Evolutionary conservation across 1,140 invertebrate genomes (phyloP).

Genomic region (Solenopsis invicta): DNA sequence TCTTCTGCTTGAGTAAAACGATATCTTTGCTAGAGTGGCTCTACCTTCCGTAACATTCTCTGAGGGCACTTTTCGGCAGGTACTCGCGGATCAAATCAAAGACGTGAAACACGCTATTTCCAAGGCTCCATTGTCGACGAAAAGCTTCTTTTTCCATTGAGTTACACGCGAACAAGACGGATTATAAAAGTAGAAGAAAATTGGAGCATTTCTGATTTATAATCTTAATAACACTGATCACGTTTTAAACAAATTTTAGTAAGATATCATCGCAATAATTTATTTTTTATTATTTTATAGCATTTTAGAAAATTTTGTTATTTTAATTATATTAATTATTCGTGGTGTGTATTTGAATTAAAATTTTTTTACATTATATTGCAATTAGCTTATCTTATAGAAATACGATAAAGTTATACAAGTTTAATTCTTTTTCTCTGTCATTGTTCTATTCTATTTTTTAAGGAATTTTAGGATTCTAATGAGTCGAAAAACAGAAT

Average conservation of each 20-base stretch:
- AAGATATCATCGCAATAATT: not conserved
- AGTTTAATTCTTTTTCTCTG: too few species aligned
- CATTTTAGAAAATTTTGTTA: not conserved
- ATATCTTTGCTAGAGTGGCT: slow-evolving; percentile 40
- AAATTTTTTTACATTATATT: too few species aligned
- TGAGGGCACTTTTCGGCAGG: slow-evolving; percentile 35
- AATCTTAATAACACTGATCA: not conserved
- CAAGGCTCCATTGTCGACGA: slow-evolving; percentile 16
- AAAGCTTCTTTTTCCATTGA: slow-evolving; percentile 7
- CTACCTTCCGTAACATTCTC: slow-evolving; percentile 45
- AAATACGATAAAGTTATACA: too few species aligned
- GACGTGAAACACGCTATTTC: slow-evolving; percentile 12
- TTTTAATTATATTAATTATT: not conserved
- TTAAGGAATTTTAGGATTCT: too few species aligned
- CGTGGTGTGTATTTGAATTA: not conserved
- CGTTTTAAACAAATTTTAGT: not conserved
- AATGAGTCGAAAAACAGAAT: too few species aligned
- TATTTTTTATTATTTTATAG: not conserved
- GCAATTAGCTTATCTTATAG: too few species aligned
- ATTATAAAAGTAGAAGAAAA: not conserved
- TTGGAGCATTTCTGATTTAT: not conserved
- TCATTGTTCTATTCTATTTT: too few species aligned
- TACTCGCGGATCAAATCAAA: slow-evolving; percentile 35
- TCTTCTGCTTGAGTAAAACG: slow-evolving; percentile 39
- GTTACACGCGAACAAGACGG: not conserved